Evolutionary conservation across 2,888 invertebrate genomes (phyloP).

Genomic region (Drosophila flavopinicola): DNA sequence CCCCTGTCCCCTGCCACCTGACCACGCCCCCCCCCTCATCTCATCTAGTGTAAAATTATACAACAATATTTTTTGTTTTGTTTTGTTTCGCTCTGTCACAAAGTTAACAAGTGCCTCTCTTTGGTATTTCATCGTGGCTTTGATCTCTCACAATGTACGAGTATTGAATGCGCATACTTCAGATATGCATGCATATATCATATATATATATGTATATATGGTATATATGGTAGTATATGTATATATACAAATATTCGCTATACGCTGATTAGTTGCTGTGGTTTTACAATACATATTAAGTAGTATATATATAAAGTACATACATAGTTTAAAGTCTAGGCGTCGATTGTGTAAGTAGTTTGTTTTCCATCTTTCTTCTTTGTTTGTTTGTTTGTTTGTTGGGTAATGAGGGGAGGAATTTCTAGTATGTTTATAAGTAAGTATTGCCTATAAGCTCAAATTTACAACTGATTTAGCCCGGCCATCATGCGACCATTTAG

Average conservation of each 20-base stretch:
- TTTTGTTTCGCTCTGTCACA: slow-evolving; percentile 46
- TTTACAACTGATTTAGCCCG: slow-evolving; percentile 74
- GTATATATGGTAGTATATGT: slow-evolving; percentile 17
- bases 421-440: slow-evolving; percentile 45
- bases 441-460: slow-evolving; percentile 79
- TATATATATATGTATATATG: slow-evolving; percentile 14
- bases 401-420: slow-evolving; percentile 22
- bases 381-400: too few species aligned
- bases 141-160: slow-evolving; percentile 30
- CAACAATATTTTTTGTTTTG: slow-evolving; percentile 43
- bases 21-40: too few species aligned
- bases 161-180: slow-evolving; percentile 37
- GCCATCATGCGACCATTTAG: slow-evolving; percentile 39
- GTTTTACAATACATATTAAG: slow-evolving; percentile 40
- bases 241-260: slow-evolving; percentile 38
- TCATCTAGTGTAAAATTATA: slow-evolving; percentile 53
- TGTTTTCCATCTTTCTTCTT: too few species aligned
- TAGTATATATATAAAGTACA: slow-evolving; percentile 42
- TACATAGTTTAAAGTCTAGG: slow-evolving; percentile 56
- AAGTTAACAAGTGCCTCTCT: slow-evolving; percentile 62
- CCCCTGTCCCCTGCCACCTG: neutral
- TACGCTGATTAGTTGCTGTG: slow-evolving; percentile 44
- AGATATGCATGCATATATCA: slow-evolving; percentile 40
- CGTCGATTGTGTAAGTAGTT: slow-evolving; percentile 46
- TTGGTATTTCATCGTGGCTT: slow-evolving; percentile 40